Evolutionary conservation across 2,797 vertebrate species (phyloP).

Genomic region (Rallus crepitans): DNA sequence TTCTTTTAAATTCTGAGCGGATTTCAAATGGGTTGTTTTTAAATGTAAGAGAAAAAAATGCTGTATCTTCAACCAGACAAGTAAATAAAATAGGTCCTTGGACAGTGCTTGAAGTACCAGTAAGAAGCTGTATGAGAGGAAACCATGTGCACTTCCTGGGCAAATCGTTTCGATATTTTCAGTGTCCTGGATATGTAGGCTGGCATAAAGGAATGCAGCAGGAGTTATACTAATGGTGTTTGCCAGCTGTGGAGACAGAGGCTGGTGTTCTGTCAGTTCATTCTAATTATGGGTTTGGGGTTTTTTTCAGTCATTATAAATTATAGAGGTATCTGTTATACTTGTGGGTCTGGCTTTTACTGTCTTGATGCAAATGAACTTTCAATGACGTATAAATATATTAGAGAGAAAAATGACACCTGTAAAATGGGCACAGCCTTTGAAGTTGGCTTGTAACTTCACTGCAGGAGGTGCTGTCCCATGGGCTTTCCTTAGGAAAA

Average conservation of each 20-base stretch:
- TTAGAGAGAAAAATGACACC: neutral
- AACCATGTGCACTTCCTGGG: neutral
- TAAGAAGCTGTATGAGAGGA: neutral
- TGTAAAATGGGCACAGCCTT: neutral
- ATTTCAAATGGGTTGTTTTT: neutral
- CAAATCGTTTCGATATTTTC: neutral
- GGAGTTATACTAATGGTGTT: neutral
- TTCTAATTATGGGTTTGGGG: neutral
- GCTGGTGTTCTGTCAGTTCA: neutral
- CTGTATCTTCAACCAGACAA: neutral
- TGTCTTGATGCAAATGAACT: neutral
- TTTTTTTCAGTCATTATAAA: neutral
- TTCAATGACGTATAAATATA: neutral
- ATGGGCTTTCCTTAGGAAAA: neutral
- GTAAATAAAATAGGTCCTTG: neutral
- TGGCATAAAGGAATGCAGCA: neutral
- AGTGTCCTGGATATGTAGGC: neutral
- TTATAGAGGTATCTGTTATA: neutral
- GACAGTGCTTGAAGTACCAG: neutral
- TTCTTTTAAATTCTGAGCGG: neutral
- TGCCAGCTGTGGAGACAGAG: neutral
- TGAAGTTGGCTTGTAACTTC: neutral
- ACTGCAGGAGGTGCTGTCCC: neutral
- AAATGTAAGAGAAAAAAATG: neutral
- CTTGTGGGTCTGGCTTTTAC: neutral